Evolutionary conservation across 2,113 vertebrate species (phyloP), one percentile per base, ranked within the genome.

Genomic region (Sakesphorus luctuosus): DNA sequence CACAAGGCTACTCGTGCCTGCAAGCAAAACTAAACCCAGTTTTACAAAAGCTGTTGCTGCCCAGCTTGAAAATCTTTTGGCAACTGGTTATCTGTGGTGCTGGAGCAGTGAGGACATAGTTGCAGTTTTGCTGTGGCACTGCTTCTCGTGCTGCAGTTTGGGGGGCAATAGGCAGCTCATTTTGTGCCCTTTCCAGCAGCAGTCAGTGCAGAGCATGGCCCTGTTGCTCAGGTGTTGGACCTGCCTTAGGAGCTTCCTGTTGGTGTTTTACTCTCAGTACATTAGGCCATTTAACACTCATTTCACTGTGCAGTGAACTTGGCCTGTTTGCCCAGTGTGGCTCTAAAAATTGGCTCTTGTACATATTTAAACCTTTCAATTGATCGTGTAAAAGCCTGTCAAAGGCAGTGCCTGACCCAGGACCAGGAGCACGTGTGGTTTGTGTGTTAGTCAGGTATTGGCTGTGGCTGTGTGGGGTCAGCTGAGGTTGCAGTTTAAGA

Each of bases 231-330:
- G 20, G 11, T 43, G 4, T 10, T 47, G 10, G 2, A 2, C 0
- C 4, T 67, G 20, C 29, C 35, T 88, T 20, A 2, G 2, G 11
- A 33, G 21, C n/a, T 26, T 78, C 43, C 52, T 62, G 2, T 46
- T 0, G 0, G 8, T 89, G 2, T 84, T 62, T 65, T 46, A 4
- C 18, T 86, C 17, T n/a, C 4, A 0, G 58, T 26, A 24, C 26
- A 3, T 68, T 29, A 61, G 33, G 56, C 53, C 4, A 2, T 87
- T 94, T 52, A 61, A 80, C 49, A 3, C 18, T 67, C 2, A 0
- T 46, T 68, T 11, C 21, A 6, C 35, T 73, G 35, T 2, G 1
- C 18, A 29, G 43, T 75, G 31, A 72, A 5, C 44, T 36, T 69
- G 56, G 44, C 40, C 63, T 76, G 6, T 56, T 89, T 67, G 52